Evolutionary conservation across 2,113 vertebrate species (phyloP).

Genomic region (Microtus montanus): DNA sequence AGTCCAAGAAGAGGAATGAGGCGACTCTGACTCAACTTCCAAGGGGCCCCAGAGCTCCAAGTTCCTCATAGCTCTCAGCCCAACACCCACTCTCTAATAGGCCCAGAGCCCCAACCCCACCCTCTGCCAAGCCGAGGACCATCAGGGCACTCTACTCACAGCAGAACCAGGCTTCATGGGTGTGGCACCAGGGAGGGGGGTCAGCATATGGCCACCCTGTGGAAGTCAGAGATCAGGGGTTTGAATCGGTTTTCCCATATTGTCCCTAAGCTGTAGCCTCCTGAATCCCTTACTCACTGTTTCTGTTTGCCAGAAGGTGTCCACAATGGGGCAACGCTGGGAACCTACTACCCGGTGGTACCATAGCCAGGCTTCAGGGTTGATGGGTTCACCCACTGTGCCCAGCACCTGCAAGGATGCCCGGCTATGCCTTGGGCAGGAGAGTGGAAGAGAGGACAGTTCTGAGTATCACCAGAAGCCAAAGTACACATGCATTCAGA

Average conservation of each 20-base stretch:
- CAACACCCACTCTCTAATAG: constrained; percentile 14
- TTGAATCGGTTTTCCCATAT: constrained; percentile 45
- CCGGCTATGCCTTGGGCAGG: constrained; percentile 89
- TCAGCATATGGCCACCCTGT: constrained; percentile 97
- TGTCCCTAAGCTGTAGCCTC: constrained; percentile 37
- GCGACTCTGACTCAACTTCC: constrained; percentile 29
- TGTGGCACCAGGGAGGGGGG: constrained; percentile 94
- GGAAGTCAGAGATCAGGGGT: constrained; percentile 25
- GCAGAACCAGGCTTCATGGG: constrained; percentile 97
- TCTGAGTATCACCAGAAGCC: constrained; percentile 43
- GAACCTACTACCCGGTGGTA: constrained; percentile 95
- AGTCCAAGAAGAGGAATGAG: constrained; percentile 43
- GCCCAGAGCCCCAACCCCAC: background rate
- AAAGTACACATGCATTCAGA: background rate
- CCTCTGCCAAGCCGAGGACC: background rate
- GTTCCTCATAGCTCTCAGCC: constrained; percentile 5
- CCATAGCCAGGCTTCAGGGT: constrained; percentile 98
- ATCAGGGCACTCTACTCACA: constrained; percentile 86
- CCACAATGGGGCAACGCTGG: constrained; percentile 93
- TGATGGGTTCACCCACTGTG: constrained; percentile 97
- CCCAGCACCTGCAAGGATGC: constrained; percentile 94
- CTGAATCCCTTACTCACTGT: constrained; percentile 86
- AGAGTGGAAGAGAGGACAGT: constrained; percentile 49
- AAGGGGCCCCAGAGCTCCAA: background rate
- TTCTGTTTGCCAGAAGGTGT: constrained; percentile 99